Evolutionary conservation across 2,888 invertebrate genomes (phyloP), one percentile per base, ranked within the genome.

Genomic region (Arenicola marina): DNA sequence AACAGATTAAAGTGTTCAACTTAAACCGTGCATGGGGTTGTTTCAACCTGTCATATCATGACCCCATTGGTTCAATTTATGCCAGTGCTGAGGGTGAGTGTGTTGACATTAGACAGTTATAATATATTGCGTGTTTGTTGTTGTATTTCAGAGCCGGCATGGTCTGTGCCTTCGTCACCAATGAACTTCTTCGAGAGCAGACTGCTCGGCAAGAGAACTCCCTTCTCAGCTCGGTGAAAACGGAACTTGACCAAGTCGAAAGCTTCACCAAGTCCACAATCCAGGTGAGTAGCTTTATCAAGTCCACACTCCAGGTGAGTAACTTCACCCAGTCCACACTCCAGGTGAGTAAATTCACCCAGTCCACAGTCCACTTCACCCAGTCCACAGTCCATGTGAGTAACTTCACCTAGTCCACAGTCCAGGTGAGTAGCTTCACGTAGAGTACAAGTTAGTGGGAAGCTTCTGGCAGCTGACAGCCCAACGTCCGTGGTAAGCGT

Each of bases 181-280:
- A 53, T 21, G 53, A 53, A 21, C 21, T 53, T 11, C 53, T 53
- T 7, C 53, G 53, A 15, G 53, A 53, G 21, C 53, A 53, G 53
- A 53, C 28, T 24, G 31, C 53, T 11, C 7, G 11, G 11, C 28
- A 53, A 11, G 48, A 48, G 15, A 7, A 48, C 7, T 11, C 48
- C 11, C 15, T 48, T n/a, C 26, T 48, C 18, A 48, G 7, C 15
- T n/a, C 18, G 26, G 48, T 48, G 48, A 48, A 11, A 11, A 21
- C 26, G 18, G 48, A 48, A 24, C 15, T 48, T 7, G 26, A 48
- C n/a, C 11, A 24, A 11, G 7, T 48, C 18, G 48, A 48, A 11
- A 24, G 7, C 15, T 48, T 21, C 48, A 48, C 11, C 7, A 24
- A 7, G n/a, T n/a, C 7, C 26, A 48, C 48, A 24, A 24, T 48